Conservation (phyloP, 1,140 invertebrate genomes). For the Drosophila sp. region DNA sequence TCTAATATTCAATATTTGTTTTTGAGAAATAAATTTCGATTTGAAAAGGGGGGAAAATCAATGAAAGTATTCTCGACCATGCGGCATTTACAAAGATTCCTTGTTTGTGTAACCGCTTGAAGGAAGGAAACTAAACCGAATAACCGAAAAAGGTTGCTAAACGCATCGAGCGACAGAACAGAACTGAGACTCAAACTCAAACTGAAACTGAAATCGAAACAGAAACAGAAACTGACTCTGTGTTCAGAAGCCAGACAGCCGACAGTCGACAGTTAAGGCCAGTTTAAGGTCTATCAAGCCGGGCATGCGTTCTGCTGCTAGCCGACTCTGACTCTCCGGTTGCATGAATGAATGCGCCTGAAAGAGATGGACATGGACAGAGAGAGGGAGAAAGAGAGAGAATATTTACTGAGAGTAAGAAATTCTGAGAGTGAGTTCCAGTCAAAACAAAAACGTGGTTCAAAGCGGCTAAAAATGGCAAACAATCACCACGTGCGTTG, state of each 20-base stretch:
- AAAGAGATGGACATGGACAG: constrained; percentile 39
- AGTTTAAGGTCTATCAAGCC: constrained; percentile 41
- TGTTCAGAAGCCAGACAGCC: not conserved
- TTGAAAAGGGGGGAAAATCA: constrained; percentile 45
- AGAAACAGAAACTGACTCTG: constrained; percentile 3
- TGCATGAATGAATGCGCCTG: constrained; percentile 46
- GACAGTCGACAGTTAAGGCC: constrained; percentile 26
- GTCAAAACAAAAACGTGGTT: constrained; percentile 69
- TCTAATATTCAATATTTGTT: not conserved
- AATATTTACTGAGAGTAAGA: constrained; percentile 22
- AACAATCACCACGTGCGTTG: constrained; percentile 67
- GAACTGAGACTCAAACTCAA: constrained; percentile 49
- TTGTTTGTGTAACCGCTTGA: constrained; percentile 44
- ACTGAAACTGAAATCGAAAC: constrained; percentile 2
- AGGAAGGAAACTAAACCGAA: constrained; percentile 58
- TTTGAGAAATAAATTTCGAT: constrained; percentile 42
- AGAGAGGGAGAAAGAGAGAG: constrained; percentile 23
- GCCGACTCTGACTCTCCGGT: constrained; percentile 4
- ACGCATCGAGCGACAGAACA: constrained; percentile 68
- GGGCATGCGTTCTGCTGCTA: constrained; percentile 59
- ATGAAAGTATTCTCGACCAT: constrained; percentile 54
- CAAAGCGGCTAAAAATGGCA: constrained; percentile 60
- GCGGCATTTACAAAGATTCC: constrained; percentile 41
- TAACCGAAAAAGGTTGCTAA: constrained; percentile 64
- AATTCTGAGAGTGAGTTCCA: constrained; percentile 36